A percentile compares a stretch with the other conserved stretches of the same genome.
Conservation (phyloP, 2,113 vertebrate genomes). For the Hirundichthys speculiger region DNA sequence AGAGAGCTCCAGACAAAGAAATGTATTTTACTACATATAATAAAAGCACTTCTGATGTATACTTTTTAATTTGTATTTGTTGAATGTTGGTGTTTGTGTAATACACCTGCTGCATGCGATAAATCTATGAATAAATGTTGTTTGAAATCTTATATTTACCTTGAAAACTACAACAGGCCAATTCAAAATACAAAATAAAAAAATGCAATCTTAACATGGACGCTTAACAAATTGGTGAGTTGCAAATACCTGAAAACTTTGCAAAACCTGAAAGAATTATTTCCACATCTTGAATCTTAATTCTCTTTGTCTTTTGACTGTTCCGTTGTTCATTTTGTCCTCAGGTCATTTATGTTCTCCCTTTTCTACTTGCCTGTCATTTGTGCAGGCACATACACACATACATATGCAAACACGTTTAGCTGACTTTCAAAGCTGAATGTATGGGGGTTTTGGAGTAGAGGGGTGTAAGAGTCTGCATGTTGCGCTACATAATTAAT, state of each 20-base stretch:
- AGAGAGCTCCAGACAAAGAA: no score
- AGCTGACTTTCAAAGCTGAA: conserved; percentile 44
- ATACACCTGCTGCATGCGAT: no score
- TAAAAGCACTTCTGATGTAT: no score
- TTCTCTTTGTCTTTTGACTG: neutral
- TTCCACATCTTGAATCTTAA: neutral
- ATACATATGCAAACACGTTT: conserved; percentile 24
- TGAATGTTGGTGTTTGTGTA: no score
- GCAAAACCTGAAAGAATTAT: no score
- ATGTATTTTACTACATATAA: no score
- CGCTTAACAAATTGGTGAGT: no score
- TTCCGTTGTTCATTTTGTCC: neutral
- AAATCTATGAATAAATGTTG: no score
- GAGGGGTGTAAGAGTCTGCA: conserved; percentile 39
- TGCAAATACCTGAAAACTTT: neutral
- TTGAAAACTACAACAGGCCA: no score
- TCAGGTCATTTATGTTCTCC: neutral
- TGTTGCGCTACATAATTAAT: conserved; percentile 80
- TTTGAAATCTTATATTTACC: no score
- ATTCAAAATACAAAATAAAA: no score
- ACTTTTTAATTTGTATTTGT: no score
- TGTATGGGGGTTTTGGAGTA: conserved; percentile 10
- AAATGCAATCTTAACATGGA: neutral
- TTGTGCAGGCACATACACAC: neutral
- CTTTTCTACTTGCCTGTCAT: neutral